These are phyloP conservation scores for Galago senegalensis DNA, from an alignment of 2,797 vertebrate genomes.

Conservation along the genomic window DNA sequence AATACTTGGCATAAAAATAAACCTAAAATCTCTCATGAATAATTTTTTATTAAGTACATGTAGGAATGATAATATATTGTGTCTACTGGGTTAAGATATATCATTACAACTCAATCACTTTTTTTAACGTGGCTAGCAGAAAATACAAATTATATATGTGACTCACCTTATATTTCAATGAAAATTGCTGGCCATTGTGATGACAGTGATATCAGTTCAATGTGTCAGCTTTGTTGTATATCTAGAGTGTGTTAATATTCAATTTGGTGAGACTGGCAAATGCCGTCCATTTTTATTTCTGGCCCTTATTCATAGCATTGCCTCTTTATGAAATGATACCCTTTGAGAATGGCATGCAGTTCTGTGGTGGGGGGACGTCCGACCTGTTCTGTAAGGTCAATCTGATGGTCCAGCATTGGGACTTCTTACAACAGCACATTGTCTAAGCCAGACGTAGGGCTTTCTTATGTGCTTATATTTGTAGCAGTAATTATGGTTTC, in stretches of 20 bases:
- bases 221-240: not conserved
- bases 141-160: not conserved
- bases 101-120: not conserved
- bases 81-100: not conserved
- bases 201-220: not conserved
- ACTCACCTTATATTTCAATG: not conserved
- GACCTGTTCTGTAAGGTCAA: conserved; percentile 33
- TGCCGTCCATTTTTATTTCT: not conserved
- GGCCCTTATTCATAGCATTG: not conserved
- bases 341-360: not conserved
- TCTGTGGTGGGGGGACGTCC: not conserved
- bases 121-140: not conserved
- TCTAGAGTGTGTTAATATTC: not conserved
- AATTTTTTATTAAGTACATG: not conserved
- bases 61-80: not conserved
- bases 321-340: not conserved
- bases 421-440: conserved; percentile 77
- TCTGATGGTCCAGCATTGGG: not conserved
- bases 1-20: not conserved
- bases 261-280: not conserved
- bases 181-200: not conserved
- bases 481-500: conserved; percentile 49
- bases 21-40: not conserved
- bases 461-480: conserved; percentile 54
- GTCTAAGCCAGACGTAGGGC: conserved; percentile 43